A percentile compares a stretch with the other conserved stretches of the same genome.
Evolutionary conservation across 2,888 invertebrate species (phyloP).

Genomic region (Aplocera efformata): DNA sequence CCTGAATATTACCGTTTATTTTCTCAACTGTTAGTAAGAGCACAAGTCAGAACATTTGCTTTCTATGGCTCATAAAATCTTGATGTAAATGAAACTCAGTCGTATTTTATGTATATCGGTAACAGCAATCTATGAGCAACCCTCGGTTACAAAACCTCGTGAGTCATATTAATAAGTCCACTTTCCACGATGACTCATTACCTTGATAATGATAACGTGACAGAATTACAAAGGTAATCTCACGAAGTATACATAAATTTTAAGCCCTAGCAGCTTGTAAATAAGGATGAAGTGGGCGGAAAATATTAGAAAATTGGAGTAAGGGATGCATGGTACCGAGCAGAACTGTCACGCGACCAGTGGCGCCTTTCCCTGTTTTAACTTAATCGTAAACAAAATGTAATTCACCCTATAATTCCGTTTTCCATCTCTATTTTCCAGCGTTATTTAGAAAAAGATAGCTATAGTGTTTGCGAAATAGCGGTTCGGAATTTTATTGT

Average conservation of each 20-base stretch:
- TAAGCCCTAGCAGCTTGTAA: conserved; percentile 30
- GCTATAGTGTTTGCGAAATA: conserved; percentile 31
- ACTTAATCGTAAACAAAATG: conserved; percentile 62
- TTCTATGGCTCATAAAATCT: no score
- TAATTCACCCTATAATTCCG: conserved; percentile 45
- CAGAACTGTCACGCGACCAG: conserved; percentile 60
- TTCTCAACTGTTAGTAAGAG: no score
- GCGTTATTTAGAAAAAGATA: conserved; percentile 27
- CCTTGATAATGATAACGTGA: conserved; percentile 59
- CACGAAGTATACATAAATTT: conserved; percentile 17
- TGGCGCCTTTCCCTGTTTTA: conserved; percentile 58
- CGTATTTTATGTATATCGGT: conserved; percentile 12
- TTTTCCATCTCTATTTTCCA: conserved; percentile 39
- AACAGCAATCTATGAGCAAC: conserved; percentile 27
- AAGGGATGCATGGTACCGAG: conserved; percentile 41
- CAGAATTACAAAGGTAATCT: conserved; percentile 29
- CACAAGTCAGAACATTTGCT: no score
- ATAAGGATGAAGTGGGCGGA: conserved; percentile 27
- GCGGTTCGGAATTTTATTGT: conserved; percentile 51
- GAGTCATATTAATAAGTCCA: conserved; percentile 64
- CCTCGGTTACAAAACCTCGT: conserved; percentile 33
- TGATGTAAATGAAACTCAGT: no score
- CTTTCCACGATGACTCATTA: conserved; percentile 68
- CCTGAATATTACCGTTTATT: no score
- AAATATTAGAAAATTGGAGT: conserved; percentile 16